Evolutionary conservation across 2,888 invertebrate species (phyloP).

Genomic region (Netelia inedita): DNA sequence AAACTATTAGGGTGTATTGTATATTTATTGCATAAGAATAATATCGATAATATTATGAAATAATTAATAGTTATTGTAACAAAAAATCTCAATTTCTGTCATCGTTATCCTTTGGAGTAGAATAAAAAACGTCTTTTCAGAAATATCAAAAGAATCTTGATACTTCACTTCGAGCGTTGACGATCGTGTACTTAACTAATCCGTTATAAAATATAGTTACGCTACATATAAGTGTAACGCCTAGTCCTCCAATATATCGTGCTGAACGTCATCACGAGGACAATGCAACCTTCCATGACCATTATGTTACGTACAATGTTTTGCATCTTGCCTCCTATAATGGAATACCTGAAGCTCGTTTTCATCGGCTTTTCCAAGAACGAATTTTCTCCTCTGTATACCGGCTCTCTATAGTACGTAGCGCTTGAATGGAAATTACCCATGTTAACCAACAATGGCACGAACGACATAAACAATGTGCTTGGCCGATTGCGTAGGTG

Average conservation of each 20-base stretch:
- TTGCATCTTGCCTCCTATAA: constrained; percentile 23
- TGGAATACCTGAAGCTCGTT: constrained; percentile 48
- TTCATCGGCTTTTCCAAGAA: constrained; percentile 31
- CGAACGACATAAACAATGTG: constrained; percentile 51
- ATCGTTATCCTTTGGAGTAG: too few species aligned
- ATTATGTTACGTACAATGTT: neutral
- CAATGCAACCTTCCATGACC: neutral
- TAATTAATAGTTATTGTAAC: too few species aligned
- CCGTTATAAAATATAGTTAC: too few species aligned
- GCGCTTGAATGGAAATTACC: constrained; percentile 45
- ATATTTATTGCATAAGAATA: too few species aligned
- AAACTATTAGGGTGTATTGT: too few species aligned
- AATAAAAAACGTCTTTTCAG: too few species aligned
- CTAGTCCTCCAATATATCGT: neutral
- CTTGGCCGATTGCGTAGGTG: constrained; percentile 29
- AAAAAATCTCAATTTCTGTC: too few species aligned
- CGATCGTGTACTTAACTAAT: too few species aligned
- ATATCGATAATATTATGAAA: too few species aligned
- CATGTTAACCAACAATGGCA: constrained; percentile 41
- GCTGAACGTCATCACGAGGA: neutral
- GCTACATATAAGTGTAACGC: too few species aligned
- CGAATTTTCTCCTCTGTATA: constrained; percentile 28
- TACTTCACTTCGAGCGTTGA: too few species aligned
- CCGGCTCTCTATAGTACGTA: neutral
- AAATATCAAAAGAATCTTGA: too few species aligned